A percentile compares a stretch with the other conserved stretches of the same genome.
Conservation (phyloP, 2,113 vertebrate genomes). For the Abramis brama region DNA sequence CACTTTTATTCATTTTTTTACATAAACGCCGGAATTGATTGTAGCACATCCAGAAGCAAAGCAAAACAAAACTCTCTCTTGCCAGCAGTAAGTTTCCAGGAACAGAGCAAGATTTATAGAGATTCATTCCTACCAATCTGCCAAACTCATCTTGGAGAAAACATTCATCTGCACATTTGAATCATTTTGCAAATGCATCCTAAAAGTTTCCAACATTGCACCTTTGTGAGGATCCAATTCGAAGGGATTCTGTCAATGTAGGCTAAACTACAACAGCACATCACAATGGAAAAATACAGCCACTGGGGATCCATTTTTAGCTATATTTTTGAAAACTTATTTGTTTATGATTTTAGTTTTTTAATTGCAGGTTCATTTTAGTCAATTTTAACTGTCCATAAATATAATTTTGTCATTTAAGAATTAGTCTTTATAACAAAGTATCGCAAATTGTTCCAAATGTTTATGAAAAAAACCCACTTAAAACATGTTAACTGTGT, state of each 20-base stretch:
- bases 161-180: constrained; percentile 17
- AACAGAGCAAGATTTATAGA: neutral
- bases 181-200: constrained; percentile 13
- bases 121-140: neutral
- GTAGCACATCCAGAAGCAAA: neutral
- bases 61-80: neutral
- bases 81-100: neutral
- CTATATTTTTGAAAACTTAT: too few relatives aligned
- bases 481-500: neutral
- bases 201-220: neutral
- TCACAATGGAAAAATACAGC: neutral
- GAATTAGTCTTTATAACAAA: neutral
- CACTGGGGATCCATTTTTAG: neutral
- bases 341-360: neutral
- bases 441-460: neutral
- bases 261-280: neutral
- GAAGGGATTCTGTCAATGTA: neutral
- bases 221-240: neutral
- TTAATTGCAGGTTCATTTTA: neutral
- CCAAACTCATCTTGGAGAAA: neutral
- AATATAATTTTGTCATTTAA: neutral
- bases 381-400: neutral
- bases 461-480: neutral
- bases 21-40: neutral
- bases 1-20: neutral